Evolutionary conservation across 2,797 vertebrate genomes (phyloP).

Genomic region (Acanthurus leucopareius): DNA sequence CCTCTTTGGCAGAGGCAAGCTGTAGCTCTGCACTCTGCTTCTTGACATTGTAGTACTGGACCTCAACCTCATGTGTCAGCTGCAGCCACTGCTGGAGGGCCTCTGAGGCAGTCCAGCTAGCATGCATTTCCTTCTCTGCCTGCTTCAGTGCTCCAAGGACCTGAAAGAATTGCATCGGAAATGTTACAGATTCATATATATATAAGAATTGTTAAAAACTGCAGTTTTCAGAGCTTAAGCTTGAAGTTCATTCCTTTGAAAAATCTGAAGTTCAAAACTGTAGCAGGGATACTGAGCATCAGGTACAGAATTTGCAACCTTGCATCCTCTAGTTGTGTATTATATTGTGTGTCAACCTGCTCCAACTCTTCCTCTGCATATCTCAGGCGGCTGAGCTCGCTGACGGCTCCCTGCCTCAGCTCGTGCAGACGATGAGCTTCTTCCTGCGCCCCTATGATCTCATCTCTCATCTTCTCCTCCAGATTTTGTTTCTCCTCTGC

Average conservation of each 20-base stretch:
- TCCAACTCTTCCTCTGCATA: slow-evolving; percentile 98
- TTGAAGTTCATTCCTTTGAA: too few species aligned
- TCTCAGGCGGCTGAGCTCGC: slow-evolving; percentile 93
- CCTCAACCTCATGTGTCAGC: slow-evolving; percentile 96
- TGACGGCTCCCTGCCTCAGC: slow-evolving; percentile 93
- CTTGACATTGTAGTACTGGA: slow-evolving; percentile 98
- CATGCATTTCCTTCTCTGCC: slow-evolving; percentile 95
- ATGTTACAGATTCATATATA: slow-evolving; percentile 3
- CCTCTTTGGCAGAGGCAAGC: slow-evolving; percentile 92
- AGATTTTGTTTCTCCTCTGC: slow-evolving; percentile 97
- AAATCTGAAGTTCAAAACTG: not conserved
- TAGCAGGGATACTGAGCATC: accelerated
- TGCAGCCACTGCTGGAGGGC: slow-evolving; percentile 97
- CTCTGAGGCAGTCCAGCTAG: slow-evolving; percentile 92
- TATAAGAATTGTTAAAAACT: not conserved
- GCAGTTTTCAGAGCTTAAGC: not conserved
- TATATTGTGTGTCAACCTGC: slow-evolving; percentile 85
- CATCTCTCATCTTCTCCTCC: slow-evolving; percentile 97
- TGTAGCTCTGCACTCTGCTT: slow-evolving; percentile 96
- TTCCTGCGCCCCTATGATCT: slow-evolving; percentile 96
- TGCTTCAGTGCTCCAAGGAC: slow-evolving; percentile 95
- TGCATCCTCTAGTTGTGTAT: not conserved
- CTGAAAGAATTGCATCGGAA: slow-evolving; percentile 70
- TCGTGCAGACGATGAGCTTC: slow-evolving; percentile 93
- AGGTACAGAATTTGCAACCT: not conserved